phyloP scores from a whole-genome alignment of 2,113 vertebrate species.

The Accipiter cooperii region DNA sequence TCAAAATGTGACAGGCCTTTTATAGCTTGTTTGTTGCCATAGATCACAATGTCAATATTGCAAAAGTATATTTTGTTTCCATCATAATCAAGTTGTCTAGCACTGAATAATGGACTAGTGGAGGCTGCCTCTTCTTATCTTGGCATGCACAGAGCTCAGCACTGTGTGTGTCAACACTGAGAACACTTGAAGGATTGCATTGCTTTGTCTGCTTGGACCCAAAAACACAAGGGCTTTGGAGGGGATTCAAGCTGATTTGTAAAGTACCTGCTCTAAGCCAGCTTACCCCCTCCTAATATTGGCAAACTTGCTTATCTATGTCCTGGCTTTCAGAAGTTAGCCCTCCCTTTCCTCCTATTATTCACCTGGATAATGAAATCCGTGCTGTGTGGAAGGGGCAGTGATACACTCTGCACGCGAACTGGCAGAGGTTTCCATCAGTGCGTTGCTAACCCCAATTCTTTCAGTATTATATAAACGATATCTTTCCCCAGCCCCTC shows the following conservation, averaged over 20 bases:
- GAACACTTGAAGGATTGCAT: slow-evolving; percentile 9
- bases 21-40: not conserved
- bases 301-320: slow-evolving; percentile 28
- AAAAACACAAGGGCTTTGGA: slow-evolving; percentile 14
- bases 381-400: not conserved
- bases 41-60: slow-evolving; percentile 19
- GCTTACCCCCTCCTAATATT: not conserved
- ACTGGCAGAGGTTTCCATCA: not conserved
- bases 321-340: not conserved
- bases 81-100: slow-evolving; percentile 22
- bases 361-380: slow-evolving; percentile 38
- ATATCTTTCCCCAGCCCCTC: not conserved
- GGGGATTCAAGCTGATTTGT: not conserved
- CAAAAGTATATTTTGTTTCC: slow-evolving; percentile 20
- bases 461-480: not conserved
- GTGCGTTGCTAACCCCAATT: not conserved
- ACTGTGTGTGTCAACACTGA: slow-evolving; percentile 11
- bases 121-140: slow-evolving; percentile 27
- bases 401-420: not conserved
- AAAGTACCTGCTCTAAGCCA: not conserved
- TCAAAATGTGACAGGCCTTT: not conserved
- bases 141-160: not conserved
- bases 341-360: slow-evolving; percentile 58
- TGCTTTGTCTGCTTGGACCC: slow-evolving; percentile 27
- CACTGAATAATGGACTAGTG: slow-evolving; percentile 48